Percentiles rank a stretch among this genome's conserved stretches.
Evolutionary conservation across 2,797 vertebrate species (phyloP).

Genomic region (Periophthalmus magnuspinnatus): DNA sequence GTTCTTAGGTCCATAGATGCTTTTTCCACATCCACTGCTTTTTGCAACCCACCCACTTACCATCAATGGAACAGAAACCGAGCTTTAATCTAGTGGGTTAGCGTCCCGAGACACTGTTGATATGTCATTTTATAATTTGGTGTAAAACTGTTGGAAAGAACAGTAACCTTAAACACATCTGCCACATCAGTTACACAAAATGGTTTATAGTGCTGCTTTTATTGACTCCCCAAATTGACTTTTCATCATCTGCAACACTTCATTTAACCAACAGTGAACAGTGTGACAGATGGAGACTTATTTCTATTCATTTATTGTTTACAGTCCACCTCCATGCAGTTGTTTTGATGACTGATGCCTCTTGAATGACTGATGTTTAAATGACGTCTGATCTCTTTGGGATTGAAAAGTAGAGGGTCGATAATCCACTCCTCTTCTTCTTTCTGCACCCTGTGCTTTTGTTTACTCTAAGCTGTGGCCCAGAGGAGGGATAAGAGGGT

Average conservation of each 20-base stretch:
- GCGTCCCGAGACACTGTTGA: too few species aligned
- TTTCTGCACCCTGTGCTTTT: conserved; percentile 61
- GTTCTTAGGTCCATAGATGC: not conserved
- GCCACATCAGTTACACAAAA: not conserved
- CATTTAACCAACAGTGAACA: not conserved
- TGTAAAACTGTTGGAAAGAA: too few species aligned
- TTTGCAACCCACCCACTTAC: too few species aligned
- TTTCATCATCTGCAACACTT: not conserved
- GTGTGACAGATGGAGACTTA: not conserved
- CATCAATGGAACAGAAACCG: too few species aligned
- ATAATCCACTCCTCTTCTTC: conserved; percentile 71
- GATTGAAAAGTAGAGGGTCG: conserved; percentile 64
- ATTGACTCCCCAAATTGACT: not conserved
- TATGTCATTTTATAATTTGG: too few species aligned
- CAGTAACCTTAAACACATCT: not conserved
- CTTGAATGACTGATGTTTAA: conserved; percentile 72
- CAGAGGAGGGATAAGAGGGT: conserved; percentile 72
- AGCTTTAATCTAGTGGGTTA: too few species aligned
- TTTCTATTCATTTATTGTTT: not conserved
- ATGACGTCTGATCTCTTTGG: conserved; percentile 68
- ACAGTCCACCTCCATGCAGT: conserved; percentile 68
- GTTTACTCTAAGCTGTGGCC: conserved; percentile 76
- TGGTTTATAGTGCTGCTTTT: not conserved
- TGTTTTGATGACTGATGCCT: conserved; percentile 63
- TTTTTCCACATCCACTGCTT: not conserved